Evolutionary conservation across 2,797 vertebrate genomes (phyloP).

Genomic region (Loriculus beryllinus): DNA sequence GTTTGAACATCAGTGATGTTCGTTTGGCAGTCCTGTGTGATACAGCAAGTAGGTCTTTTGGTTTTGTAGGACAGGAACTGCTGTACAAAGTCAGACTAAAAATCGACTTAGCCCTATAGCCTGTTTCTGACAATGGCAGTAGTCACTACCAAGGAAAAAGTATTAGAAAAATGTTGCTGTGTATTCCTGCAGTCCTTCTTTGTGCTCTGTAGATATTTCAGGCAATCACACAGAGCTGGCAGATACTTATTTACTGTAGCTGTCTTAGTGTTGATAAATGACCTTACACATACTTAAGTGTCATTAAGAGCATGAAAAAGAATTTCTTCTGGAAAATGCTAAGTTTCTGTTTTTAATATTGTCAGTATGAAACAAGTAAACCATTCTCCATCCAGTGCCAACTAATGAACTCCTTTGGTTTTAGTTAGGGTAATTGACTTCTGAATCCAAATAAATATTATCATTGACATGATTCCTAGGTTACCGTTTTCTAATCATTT

Average conservation of each 20-base stretch:
- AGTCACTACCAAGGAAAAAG: neutral
- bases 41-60: neutral
- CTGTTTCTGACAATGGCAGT: neutral
- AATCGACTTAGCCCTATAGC: rapidly evolving
- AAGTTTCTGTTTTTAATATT: neutral
- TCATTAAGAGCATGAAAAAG: neutral
- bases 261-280: neutral
- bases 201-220: neutral
- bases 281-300: neutral
- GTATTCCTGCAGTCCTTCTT: neutral
- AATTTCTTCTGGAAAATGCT: neutral
- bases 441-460: neutral
- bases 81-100: neutral
- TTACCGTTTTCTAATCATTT: neutral
- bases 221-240: neutral
- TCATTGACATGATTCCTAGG: neutral
- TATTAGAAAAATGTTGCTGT: neutral
- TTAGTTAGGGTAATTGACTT: neutral
- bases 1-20: neutral
- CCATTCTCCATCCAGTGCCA: neutral
- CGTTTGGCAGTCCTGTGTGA: neutral
- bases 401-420: neutral
- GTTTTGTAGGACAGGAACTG: neutral
- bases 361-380: neutral
- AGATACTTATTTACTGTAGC: neutral